These are phyloP conservation scores for Holcopasites calliopsidis DNA, from an alignment of 1,140 invertebrate species.

Conservation along the genomic window DNA sequence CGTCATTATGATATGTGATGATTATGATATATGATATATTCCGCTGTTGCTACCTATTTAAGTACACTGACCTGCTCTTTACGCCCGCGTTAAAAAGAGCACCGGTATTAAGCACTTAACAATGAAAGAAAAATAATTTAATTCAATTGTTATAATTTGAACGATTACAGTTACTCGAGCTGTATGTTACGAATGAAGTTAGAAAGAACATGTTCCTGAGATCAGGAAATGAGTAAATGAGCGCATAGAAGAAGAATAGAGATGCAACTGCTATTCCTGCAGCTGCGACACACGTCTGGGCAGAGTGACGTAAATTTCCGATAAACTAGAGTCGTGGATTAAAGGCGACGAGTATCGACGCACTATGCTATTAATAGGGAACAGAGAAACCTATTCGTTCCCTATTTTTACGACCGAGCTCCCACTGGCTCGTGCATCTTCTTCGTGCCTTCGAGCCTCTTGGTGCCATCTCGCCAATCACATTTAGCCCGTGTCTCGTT, in stretches of 20 bases:
- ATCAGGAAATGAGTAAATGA: neutral
- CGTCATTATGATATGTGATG: neutral
- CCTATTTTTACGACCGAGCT: conserved; percentile 65
- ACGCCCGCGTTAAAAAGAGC: neutral
- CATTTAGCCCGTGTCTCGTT: conserved; percentile 48
- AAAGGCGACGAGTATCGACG: conserved; percentile 58
- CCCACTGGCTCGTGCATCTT: conserved; percentile 31
- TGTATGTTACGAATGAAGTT: neutral
- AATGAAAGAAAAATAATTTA: too few species aligned
- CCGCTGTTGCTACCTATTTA: conserved; percentile 25
- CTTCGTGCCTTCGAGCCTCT: conserved; percentile 34
- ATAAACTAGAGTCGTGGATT: conserved; percentile 59
- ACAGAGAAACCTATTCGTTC: conserved; percentile 55
- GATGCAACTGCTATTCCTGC: conserved; percentile 21
- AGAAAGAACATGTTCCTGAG: neutral
- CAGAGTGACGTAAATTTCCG: conserved; percentile 57
- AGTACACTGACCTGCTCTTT: conserved; percentile 23
- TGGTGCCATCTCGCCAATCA: conserved; percentile 45
- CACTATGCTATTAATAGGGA: conserved; percentile 59
- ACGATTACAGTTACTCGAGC: neutral
- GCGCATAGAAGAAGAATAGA: conserved; percentile 9
- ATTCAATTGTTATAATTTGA: neutral
- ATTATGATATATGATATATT: conserved; percentile 9
- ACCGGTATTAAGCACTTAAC: too few species aligned
- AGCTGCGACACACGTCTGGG: conserved; percentile 16